A percentile compares a stretch with the other conserved stretches of the same genome.
Conservation (phyloP, 2,113 vertebrate genomes). For the Larimichthys polyactis region DNA sequence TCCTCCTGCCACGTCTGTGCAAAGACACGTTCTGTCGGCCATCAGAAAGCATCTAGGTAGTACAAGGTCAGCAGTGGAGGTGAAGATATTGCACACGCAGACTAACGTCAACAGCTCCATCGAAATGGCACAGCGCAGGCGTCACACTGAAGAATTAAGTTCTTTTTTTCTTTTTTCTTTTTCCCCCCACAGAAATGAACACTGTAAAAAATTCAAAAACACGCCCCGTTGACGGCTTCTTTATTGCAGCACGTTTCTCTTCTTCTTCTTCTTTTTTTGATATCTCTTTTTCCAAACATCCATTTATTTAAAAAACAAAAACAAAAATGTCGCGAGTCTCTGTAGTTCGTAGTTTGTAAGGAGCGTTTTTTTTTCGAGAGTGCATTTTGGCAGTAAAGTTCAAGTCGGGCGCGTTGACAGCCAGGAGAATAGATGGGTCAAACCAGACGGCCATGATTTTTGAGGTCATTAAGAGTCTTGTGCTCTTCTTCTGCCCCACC, state of each 20-base stretch:
- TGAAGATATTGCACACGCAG: slow-evolving; percentile 83
- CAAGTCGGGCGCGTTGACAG: slow-evolving; percentile 59
- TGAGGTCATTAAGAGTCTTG: slow-evolving; percentile 75
- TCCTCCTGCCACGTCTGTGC: slow-evolving; percentile 64
- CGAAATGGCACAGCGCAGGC: slow-evolving; percentile 79
- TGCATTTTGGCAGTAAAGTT: slow-evolving; percentile 91
- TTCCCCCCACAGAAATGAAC: slow-evolving; percentile 65
- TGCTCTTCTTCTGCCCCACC: slow-evolving; percentile 72
- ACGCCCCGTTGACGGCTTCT: slow-evolving; percentile 66
- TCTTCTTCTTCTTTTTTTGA: background rate
- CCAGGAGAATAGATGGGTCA: slow-evolving; percentile 65
- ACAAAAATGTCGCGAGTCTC: slow-evolving; percentile 67
- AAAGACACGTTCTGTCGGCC: slow-evolving; percentile 51
- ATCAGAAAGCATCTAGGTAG: slow-evolving; percentile 70
- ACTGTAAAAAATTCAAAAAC: slow-evolving; percentile 73
- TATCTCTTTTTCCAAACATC: slow-evolving; percentile 67
- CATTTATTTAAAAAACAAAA: slow-evolving; percentile 65
- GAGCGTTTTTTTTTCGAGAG: slow-evolving; percentile 62
- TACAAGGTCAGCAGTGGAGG: slow-evolving; percentile 68
- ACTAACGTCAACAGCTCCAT: slow-evolving; percentile 81
- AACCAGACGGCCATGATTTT: slow-evolving; percentile 65
- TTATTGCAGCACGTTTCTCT: slow-evolving; percentile 83
- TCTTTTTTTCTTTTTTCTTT: slow-evolving; percentile 37
- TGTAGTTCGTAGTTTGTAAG: slow-evolving; percentile 64
- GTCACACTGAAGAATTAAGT: slow-evolving; percentile 73